Percentiles rank a stretch among this genome's conserved stretches.
These are phyloP conservation scores for Schizaphis graminum DNA, from an alignment of 2,888 invertebrate species.

Conservation along the genomic window DNA sequence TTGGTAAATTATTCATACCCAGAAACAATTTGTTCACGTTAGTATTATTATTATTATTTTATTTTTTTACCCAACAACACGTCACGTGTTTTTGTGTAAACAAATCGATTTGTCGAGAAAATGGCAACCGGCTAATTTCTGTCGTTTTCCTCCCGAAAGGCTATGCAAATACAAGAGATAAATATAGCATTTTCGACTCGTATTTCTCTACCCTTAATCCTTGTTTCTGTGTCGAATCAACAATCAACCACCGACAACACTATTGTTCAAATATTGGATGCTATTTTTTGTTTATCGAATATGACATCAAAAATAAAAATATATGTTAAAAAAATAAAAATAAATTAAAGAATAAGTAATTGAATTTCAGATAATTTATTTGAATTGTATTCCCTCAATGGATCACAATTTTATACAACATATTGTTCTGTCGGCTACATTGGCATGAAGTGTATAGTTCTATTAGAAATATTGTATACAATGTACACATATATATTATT, in stretches of 20 bases:
- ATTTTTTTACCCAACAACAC: background rate
- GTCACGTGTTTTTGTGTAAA: conserved; percentile 13
- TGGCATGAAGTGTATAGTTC: background rate
- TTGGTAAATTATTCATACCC: background rate
- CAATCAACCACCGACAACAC: conserved; percentile 41
- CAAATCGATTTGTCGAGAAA: conserved; percentile 54
- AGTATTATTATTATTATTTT: background rate
- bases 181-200: conserved; percentile 52
- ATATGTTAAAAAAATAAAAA: background rate
- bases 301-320: conserved; percentile 16
- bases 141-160: conserved; percentile 26
- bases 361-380: conserved; percentile 7
- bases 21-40: background rate
- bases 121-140: conserved; percentile 47
- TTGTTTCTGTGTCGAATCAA: conserved; percentile 51
- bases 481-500: too few relatives aligned
- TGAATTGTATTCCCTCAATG: background rate
- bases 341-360: background rate
- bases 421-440: conserved; percentile 15
- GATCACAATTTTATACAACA: background rate
- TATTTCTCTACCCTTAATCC: conserved; percentile 19
- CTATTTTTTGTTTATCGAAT: background rate
- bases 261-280: conserved; percentile 49
- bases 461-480: conserved; percentile 11
- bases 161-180: conserved; percentile 60